These are phyloP conservation scores for Bufotes viridis DNA, from an alignment of 2,797 vertebrate genomes.

Conservation along the genomic window DNA sequence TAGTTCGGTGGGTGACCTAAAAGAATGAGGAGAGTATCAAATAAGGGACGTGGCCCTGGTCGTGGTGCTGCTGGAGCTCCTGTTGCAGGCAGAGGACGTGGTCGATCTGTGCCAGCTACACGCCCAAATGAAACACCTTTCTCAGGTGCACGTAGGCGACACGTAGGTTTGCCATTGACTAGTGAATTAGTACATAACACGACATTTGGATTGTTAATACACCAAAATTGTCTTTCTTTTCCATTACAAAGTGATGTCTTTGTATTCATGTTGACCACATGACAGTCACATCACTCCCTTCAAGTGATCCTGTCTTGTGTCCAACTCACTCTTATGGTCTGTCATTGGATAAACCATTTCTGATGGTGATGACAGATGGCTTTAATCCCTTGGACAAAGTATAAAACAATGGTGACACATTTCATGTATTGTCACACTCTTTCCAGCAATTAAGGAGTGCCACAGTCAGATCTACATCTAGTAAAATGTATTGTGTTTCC, in stretches of 20 bases:
- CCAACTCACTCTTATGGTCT: constrained; percentile 14
- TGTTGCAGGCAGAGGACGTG: too few species aligned
- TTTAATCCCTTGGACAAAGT: constrained; percentile 17
- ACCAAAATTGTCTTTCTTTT: not conserved
- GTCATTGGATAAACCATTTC: constrained; percentile 32
- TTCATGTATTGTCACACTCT: not conserved
- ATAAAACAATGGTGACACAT: constrained; percentile 4
- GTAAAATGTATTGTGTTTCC: constrained; percentile 17
- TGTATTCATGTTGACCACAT: not conserved
- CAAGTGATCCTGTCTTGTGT: constrained; percentile 8
- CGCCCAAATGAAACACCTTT: too few species aligned
- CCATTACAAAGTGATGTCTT: not conserved
- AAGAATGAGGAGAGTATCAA: too few species aligned
- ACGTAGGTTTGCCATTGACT: not conserved
- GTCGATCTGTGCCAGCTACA: too few species aligned
- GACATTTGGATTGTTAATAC: not conserved
- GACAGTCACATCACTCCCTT: not conserved
- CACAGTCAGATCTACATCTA: not conserved
- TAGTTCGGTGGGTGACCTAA: too few species aligned
- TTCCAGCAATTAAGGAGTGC: constrained; percentile 26
- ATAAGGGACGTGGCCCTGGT: too few species aligned
- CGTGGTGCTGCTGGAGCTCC: too few species aligned
- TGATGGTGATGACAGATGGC: constrained; percentile 26
- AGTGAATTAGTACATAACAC: not conserved
- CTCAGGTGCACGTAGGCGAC: too few species aligned